Base-by-base conservation (phyloP, 1,140 invertebrate species). In the Trichoplusia ni region DNA sequence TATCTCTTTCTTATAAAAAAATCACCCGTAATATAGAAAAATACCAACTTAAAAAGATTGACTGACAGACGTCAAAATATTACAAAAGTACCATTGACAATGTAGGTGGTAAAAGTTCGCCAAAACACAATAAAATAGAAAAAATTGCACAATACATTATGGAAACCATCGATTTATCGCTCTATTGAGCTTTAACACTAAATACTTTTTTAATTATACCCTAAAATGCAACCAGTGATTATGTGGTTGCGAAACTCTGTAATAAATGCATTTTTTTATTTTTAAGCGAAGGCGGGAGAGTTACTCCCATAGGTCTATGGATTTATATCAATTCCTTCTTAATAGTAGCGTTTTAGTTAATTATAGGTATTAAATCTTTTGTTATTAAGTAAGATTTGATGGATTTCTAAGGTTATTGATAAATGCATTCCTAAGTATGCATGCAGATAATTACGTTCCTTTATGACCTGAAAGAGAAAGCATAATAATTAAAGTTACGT, bases 191-290 rank as follows among this genome's bases (percentile, higher is more conserved):
- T 77, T 78, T 70, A 59, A 60, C 38, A 38, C 75, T 73, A 81
- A 87, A 85, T 84, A 81, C 66, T 13, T 11, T 83, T 84, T 78
- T 87, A 87, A 87, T 87, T 84, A 77, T 65, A 65, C 62, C 63
- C 69, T 72, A 56, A 53, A 54, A 60, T 18, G 33, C 63, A 82
- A 73, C 73, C 64, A 53, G 51, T 72, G 75, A 85, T 85, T 84
- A 84, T 79, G 71, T 61, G 80, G 84, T 87, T 83, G 84, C 84
- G 54, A 76, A 85, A 79, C 53, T 74, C 75, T 75, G 81, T 80
- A 84, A 82, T 86, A 80, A 67, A 61, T 60, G 40, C 14, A 56
- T 59, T 67, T 70, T 69, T 69, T 53, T 66, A 19, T n/a, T 35
- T 31, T 21, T 19, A 46, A 33, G 31, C 18, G 21, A 44, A 51